phyloP scores from a whole-genome alignment of 2,113 vertebrate species.

The Sander lucioperca region DNA sequence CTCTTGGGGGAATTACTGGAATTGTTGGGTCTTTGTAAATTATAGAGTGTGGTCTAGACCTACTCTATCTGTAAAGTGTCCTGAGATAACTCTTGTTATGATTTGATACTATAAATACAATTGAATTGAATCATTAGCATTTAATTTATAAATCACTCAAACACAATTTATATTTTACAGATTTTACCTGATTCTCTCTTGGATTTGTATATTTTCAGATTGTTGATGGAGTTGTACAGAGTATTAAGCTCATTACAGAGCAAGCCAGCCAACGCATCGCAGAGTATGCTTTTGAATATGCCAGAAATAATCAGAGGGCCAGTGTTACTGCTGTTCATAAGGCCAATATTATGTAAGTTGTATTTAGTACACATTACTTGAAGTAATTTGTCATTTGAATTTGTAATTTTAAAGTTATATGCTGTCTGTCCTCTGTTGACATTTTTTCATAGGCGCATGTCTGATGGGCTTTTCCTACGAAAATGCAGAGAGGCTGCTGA shows the following conservation, averaged over 20 bases:
- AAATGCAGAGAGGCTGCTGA: constrained; percentile 97
- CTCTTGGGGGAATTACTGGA: too few relatives aligned
- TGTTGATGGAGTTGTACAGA: constrained; percentile 96
- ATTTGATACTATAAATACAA: too few relatives aligned
- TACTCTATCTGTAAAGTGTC: too few relatives aligned
- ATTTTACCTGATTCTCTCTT: constrained; percentile 1
- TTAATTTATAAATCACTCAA: not conserved
- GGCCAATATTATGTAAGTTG: constrained; percentile 96
- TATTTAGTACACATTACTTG: not conserved
- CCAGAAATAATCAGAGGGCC: constrained; percentile 92
- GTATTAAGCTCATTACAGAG: constrained; percentile 98
- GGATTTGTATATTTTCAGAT: constrained; percentile 84
- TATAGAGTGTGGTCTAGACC: too few relatives aligned
- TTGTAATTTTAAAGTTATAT: not conserved
- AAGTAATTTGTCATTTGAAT: not conserved
- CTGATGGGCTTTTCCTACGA: constrained; percentile 94
- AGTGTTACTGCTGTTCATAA: constrained; percentile 97
- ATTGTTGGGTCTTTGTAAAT: too few relatives aligned
- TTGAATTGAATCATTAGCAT: not conserved
- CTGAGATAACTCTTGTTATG: too few relatives aligned
- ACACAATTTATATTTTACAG: not conserved
- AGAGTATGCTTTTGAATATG: constrained; percentile 96
- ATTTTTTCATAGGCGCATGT: constrained; percentile 90
- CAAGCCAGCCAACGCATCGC: constrained; percentile 93
- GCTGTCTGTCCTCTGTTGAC: not conserved